Percentiles rank a stretch among this genome's conserved stretches.
These are phyloP conservation scores for Symphodus melops DNA, from an alignment of 2,113 vertebrate genomes.

Conservation along the genomic window DNA sequence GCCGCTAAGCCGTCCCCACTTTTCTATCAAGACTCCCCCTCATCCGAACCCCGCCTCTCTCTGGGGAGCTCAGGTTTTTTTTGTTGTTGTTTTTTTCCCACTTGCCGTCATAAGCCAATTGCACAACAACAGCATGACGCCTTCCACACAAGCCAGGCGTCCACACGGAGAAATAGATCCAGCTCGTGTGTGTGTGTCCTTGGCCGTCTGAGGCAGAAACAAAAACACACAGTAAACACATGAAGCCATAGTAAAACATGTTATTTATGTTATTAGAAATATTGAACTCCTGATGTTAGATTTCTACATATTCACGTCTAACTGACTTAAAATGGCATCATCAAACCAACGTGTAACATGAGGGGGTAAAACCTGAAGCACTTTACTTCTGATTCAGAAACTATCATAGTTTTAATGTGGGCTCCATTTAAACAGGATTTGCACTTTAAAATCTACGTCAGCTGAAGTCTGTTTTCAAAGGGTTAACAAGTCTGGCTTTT, in stretches of 20 bases:
- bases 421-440: too few relatives aligned
- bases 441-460: too few relatives aligned
- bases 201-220: neutral
- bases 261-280: neutral
- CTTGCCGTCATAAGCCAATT: slow-evolving; percentile 42
- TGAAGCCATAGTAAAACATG: neutral
- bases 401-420: too few relatives aligned
- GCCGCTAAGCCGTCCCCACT: slow-evolving; percentile 4
- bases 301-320: too few relatives aligned
- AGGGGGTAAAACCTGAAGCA: too few relatives aligned
- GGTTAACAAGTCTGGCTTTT: too few relatives aligned
- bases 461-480: too few relatives aligned
- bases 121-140: slow-evolving; percentile 35
- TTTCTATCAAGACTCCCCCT: slow-evolving; percentile 2
- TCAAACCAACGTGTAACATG: too few relatives aligned
- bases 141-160: neutral
- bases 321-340: too few relatives aligned
- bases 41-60: slow-evolving; percentile 23
- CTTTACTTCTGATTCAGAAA: too few relatives aligned
- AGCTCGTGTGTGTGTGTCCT: neutral
- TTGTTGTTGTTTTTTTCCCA: too few relatives aligned
- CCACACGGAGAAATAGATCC: slow-evolving; percentile 3
- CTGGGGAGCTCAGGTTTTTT: neutral
- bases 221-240: neutral
- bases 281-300: too few relatives aligned